phyloP scores from a whole-genome alignment of 2,888 invertebrate species.

The Tolmerus cingulatus region DNA sequence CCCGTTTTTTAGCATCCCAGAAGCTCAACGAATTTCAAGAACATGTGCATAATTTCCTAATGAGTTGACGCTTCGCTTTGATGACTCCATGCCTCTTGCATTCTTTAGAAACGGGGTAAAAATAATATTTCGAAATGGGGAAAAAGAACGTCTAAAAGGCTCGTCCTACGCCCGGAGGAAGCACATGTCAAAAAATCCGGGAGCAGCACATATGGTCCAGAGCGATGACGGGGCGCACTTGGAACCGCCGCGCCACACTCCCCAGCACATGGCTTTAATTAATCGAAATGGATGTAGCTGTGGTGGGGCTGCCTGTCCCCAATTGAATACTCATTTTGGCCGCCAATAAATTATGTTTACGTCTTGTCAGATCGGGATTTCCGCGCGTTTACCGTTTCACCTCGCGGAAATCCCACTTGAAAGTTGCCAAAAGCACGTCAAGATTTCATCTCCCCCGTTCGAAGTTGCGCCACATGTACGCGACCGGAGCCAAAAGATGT shows the following conservation, averaged over 20 bases:
- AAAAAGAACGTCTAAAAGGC: not conserved
- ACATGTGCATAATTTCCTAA: conserved; percentile 13
- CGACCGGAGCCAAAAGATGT: not conserved
- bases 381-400: not conserved
- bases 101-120: conserved; percentile 9
- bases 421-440: conserved; percentile 30
- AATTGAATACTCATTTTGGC: conserved; percentile 15
- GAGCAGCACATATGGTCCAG: not conserved
- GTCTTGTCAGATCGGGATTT: conserved; percentile 3
- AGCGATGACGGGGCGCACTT: not conserved
- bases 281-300: conserved; percentile 7
- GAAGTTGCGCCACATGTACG: not conserved
- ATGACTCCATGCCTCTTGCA: not conserved
- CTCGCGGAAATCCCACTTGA: not conserved
- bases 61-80: conserved; percentile 13
- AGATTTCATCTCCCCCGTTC: conserved; percentile 5
- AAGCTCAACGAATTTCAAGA: not conserved
- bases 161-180: not conserved
- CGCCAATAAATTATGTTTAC: not conserved
- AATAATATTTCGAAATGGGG: not conserved
- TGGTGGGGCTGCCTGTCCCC: not conserved
- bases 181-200: conserved; percentile 16
- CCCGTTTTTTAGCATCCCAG: not conserved
- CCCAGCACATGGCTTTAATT: conserved; percentile 30
- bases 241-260: not conserved